Conservation (phyloP, 2,888 invertebrate genomes). For the Lathronympha strigana region DNA sequence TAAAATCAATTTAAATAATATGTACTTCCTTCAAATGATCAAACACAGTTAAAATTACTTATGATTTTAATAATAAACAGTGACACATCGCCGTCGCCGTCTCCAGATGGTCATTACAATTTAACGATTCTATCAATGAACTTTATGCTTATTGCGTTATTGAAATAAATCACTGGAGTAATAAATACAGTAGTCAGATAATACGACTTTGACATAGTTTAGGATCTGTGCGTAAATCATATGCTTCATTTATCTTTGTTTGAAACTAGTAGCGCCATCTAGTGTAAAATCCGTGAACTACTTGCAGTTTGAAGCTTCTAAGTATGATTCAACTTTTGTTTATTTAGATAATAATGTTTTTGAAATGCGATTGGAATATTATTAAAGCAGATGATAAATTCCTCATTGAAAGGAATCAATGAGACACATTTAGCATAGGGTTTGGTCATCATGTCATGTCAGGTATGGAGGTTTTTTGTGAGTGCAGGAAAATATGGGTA, state of each 20-base stretch:
- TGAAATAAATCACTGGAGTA: conserved; percentile 60
- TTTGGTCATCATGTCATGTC: no score
- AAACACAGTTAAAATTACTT: neutral
- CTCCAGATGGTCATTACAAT: conserved; percentile 17
- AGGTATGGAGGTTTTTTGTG: no score
- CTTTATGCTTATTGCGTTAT: conserved; percentile 24
- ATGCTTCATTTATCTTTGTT: conserved; percentile 26
- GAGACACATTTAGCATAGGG: no score
- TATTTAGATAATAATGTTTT: no score
- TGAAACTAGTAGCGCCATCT: conserved; percentile 67
- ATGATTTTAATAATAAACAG: conserved; percentile 4
- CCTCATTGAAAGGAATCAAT: no score
- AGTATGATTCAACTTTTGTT: neutral
- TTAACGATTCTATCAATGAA: conserved; percentile 28
- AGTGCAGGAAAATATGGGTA: no score
- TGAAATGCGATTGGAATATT: no score
- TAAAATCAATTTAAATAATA: neutral
- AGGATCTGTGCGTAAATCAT: conserved; percentile 26
- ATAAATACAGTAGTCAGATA: conserved; percentile 63
- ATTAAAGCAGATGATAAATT: no score
- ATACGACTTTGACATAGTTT: conserved; percentile 71
- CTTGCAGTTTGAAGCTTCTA: neutral
- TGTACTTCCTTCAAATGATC: neutral
- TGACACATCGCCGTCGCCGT: neutral
- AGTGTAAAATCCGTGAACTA: conserved; percentile 50